Percentiles rank a stretch among this genome's conserved stretches.
Conservation (phyloP, 2,113 vertebrate species). For the Rissa tridactyla region DNA sequence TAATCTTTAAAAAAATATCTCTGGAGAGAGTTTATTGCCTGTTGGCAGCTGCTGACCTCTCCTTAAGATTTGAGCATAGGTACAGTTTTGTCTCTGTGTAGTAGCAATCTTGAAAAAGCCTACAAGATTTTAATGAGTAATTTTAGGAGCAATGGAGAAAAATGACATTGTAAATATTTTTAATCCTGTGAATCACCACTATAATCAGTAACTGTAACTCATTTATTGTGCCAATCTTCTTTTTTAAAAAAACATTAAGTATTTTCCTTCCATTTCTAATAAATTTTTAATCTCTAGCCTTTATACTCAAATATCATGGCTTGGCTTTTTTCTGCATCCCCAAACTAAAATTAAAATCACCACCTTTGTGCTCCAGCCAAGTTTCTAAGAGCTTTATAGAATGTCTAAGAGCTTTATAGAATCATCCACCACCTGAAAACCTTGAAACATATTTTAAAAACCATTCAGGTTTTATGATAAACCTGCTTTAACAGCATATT, state of each 20-base stretch:
- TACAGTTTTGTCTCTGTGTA: not conserved
- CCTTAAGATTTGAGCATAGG: not conserved
- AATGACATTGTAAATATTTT: not conserved
- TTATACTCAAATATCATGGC: not conserved
- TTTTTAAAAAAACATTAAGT: not conserved
- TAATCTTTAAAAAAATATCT: not conserved
- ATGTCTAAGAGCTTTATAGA: not conserved
- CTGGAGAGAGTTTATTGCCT: not conserved
- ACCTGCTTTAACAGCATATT: not conserved
- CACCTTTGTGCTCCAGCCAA: not conserved
- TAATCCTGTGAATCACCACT: not conserved
- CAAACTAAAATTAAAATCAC: not conserved
- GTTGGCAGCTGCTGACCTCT: not conserved
- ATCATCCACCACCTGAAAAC: not conserved
- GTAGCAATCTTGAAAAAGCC: not conserved
- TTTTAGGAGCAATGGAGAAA: not conserved
- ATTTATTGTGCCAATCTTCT: not conserved
- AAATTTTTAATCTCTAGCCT: not conserved
- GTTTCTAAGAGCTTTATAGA: not conserved
- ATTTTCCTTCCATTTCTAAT: not conserved
- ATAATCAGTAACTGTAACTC: not conserved
- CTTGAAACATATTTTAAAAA: not conserved
- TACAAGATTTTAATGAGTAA: fast-evolving
- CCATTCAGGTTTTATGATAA: not conserved
- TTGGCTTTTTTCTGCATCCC: not conserved